These are phyloP conservation scores for Hyppa rectilinea DNA, from an alignment of 2,888 invertebrate species.

Conservation along the genomic window DNA sequence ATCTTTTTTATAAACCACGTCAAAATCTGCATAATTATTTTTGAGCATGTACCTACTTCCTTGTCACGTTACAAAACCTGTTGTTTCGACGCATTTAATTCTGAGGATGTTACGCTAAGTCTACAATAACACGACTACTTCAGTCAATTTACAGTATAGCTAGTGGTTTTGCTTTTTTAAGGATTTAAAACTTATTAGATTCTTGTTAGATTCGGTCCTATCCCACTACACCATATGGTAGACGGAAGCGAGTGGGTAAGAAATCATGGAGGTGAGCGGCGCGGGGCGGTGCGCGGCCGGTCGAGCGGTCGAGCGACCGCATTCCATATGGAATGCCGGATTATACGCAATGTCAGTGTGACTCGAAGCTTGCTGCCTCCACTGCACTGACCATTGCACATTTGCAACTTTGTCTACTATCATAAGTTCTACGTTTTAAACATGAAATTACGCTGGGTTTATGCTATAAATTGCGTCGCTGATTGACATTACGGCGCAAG, in stretches of 20 bases:
- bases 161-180: neutral
- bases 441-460: conserved; percentile 35
- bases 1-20: conserved; percentile 25
- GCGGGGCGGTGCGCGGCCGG: conserved; percentile 82
- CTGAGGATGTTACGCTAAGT: conserved; percentile 31
- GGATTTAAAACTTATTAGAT: conserved; percentile 70
- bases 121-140: conserved; percentile 27
- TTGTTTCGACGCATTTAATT: conserved; percentile 48
- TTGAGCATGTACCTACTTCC: conserved; percentile 20
- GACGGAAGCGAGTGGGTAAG: conserved; percentile 86
- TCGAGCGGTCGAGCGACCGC: conserved; percentile 87
- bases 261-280: conserved; percentile 87
- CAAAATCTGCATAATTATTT: conserved; percentile 27
- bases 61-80: conserved; percentile 53
- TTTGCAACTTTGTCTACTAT: conserved; percentile 74
- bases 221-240: conserved; percentile 87
- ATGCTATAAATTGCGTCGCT: conserved; percentile 57
- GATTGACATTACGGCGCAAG: conserved; percentile 76
- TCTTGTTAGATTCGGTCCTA: conserved; percentile 85
- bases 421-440: conserved; percentile 36
- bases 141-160: conserved; percentile 11
- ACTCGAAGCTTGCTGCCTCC: conserved; percentile 77
- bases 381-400: conserved; percentile 72
- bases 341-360: conserved; percentile 90
- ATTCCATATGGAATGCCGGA: conserved; percentile 90